phyloP scores from a whole-genome alignment of 2,113 vertebrate species.

The Xyliphius kryptos region DNA sequence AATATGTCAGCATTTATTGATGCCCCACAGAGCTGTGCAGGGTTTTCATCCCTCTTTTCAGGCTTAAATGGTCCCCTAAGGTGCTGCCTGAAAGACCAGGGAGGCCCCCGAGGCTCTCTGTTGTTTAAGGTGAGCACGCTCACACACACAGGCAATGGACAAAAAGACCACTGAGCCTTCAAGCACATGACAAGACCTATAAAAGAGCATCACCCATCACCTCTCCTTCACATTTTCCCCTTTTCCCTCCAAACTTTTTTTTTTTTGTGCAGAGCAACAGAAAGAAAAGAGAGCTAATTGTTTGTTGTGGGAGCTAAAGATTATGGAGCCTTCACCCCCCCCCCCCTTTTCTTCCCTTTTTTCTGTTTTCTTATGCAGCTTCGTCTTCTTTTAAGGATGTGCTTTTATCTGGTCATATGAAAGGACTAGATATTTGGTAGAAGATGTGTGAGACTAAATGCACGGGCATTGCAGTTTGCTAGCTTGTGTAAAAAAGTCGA shows the following conservation, averaged over 20 bases:
- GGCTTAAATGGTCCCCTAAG: conserved; percentile 70
- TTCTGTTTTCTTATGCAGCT: conserved; percentile 12
- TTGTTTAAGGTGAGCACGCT: conserved; percentile 76
- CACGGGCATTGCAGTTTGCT: too few species aligned
- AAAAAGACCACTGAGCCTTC: conserved; percentile 50
- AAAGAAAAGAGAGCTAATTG: conserved; percentile 49
- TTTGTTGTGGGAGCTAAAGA: conserved; percentile 52
- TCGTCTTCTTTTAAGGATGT: conserved; percentile 33
- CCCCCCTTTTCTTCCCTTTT: too few species aligned
- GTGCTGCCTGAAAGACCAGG: conserved; percentile 61
- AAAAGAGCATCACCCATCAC: conserved; percentile 51
- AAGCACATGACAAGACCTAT: conserved; percentile 49
- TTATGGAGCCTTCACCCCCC: conserved; percentile 34
- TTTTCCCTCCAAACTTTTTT: conserved; percentile 38
- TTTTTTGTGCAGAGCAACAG: conserved; percentile 29
- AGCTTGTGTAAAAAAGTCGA: too few species aligned
- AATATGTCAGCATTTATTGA: conserved; percentile 77
- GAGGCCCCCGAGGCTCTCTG: conserved; percentile 59
- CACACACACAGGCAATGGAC: conserved; percentile 52
- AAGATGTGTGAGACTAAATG: conserved; percentile 13
- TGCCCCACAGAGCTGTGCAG: conserved; percentile 66
- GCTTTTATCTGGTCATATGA: conserved; percentile 35
- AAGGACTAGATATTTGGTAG: conserved; percentile 31
- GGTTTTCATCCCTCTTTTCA: conserved; percentile 74
- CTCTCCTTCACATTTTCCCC: conserved; percentile 42